Conservation (phyloP, 2,888 invertebrate genomes). For the Willowsia nigromaculata region DNA sequence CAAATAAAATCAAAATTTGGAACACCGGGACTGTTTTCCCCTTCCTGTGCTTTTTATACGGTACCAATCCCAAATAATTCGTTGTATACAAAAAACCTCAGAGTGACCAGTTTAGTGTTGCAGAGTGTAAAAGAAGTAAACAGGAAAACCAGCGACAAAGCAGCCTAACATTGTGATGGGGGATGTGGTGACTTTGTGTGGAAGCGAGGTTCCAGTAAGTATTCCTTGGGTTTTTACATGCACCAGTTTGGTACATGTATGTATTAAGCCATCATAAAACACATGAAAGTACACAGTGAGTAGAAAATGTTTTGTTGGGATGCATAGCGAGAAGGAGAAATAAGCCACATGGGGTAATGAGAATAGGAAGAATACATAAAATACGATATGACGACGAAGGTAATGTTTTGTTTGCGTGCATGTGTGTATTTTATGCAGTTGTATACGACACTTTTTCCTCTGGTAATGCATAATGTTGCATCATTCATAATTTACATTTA, state of each 20-base stretch:
- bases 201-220: no score
- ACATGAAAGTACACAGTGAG: neutral
- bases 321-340: neutral
- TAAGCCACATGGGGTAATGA: conserved; percentile 48
- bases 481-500: neutral
- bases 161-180: no score
- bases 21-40: neutral
- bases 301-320: neutral
- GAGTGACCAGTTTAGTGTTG: no score
- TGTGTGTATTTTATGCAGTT: neutral
- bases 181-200: no score
- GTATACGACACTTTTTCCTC: neutral
- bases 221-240: no score
- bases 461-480: neutral
- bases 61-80: no score
- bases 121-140: no score
- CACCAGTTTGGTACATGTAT: no score
- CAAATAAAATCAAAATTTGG: no score
- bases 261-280: no score
- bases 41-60: neutral
- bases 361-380: conserved; percentile 46
- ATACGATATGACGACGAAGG: neutral
- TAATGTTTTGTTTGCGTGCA: conserved; percentile 50
- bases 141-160: no score
- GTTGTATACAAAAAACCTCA: no score